Evolutionary conservation across 2,888 invertebrate genomes (phyloP).

Genomic region (Carterocephalus palaemon): DNA sequence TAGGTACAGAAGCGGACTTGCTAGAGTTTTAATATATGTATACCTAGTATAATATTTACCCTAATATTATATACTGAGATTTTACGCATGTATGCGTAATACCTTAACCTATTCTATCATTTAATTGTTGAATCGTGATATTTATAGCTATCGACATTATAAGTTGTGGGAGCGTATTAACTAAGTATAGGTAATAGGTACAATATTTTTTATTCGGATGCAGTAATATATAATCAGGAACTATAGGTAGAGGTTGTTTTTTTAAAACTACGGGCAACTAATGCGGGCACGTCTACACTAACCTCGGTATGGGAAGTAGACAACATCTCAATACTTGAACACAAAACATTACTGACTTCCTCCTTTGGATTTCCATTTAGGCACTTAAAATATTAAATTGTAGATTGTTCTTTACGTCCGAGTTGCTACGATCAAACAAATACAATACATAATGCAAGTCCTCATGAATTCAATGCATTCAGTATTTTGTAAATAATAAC

Average conservation of each 20-base stretch:
- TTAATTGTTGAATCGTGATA: too few relatives aligned
- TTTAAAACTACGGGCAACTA: conserved; percentile 18
- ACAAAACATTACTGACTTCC: conserved; percentile 24
- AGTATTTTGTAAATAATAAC: conserved; percentile 26
- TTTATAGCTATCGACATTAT: too few relatives aligned
- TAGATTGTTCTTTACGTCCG: not conserved
- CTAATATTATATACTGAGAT: too few relatives aligned
- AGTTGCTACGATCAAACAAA: conserved; percentile 1
- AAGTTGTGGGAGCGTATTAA: too few relatives aligned
- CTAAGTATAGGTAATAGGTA: too few relatives aligned
- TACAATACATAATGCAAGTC: not conserved
- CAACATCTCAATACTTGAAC: conserved; percentile 39
- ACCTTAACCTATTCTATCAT: too few relatives aligned
- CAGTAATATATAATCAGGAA: too few relatives aligned
- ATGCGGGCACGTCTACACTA: conserved; percentile 20
- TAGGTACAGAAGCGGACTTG: too few relatives aligned
- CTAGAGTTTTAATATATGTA: too few relatives aligned
- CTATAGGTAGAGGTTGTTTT: conserved; percentile 24
- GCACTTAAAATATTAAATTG: not conserved
- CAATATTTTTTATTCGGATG: not conserved
- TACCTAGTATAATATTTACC: too few relatives aligned
- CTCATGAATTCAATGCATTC: conserved; percentile 6
- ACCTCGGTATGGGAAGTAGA: conserved; percentile 42
- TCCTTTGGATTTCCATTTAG: conserved; percentile 21
- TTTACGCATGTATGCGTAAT: too few relatives aligned